A percentile compares a stretch with the other conserved stretches of the same genome.
phyloP scores from a whole-genome alignment of 2,797 vertebrate genomes.

The Lepus townsendii region DNA sequence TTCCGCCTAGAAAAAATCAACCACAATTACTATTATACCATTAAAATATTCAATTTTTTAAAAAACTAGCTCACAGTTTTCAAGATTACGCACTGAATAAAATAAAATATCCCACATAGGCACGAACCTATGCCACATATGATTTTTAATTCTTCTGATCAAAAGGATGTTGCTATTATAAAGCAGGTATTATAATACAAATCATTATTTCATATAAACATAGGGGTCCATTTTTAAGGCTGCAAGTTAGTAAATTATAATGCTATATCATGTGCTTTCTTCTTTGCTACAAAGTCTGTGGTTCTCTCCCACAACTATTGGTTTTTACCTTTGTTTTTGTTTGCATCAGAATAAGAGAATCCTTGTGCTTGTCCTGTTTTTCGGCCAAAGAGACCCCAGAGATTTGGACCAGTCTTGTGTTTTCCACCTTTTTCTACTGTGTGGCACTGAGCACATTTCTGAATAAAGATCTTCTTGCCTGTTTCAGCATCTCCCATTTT shows the following conservation, averaged over 20 bases:
- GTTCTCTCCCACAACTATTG: neutral
- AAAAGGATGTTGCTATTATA: constrained; percentile 20
- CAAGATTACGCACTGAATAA: neutral
- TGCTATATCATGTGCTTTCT: neutral
- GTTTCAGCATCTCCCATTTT: constrained; percentile 90
- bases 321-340: constrained; percentile 93
- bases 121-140: constrained; percentile 16
- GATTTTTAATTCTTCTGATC: constrained; percentile 24
- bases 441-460: constrained; percentile 93
- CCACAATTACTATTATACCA: neutral
- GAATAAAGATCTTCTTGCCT: constrained; percentile 92
- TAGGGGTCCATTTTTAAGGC: neutral
- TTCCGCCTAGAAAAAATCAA: constrained; percentile 44
- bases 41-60: constrained; percentile 63
- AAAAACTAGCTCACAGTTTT: constrained; percentile 15
- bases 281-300: neutral
- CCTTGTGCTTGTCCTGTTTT: constrained; percentile 91
- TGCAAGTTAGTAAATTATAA: constrained; percentile 19
- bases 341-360: constrained; percentile 92
- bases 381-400: constrained; percentile 91
- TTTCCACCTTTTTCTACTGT: constrained; percentile 92
- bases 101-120: constrained; percentile 40
- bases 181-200: constrained; percentile 10
- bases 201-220: constrained; percentile 28
- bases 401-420: constrained; percentile 92